Conservation (phyloP, 2,888 invertebrate species). For the Drosophila prostipennis region DNA sequence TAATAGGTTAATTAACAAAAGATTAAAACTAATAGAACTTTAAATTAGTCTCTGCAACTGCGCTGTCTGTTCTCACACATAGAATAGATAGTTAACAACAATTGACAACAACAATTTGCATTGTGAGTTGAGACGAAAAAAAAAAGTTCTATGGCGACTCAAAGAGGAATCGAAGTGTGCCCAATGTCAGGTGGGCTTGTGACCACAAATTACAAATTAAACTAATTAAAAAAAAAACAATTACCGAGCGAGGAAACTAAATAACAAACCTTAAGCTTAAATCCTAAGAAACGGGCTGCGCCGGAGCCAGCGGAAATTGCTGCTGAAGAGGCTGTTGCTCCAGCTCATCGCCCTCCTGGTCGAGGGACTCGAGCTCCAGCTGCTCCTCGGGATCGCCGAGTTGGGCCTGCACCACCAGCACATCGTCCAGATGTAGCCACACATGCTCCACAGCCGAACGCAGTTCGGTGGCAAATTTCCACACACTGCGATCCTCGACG, state of each 20-base stretch:
- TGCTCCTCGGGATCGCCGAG: slow-evolving; percentile 19
- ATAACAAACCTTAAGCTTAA: not conserved
- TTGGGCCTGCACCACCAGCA: slow-evolving; percentile 16
- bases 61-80: no score
- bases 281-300: not conserved
- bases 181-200: no score
- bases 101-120: no score
- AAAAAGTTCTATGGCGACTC: no score
- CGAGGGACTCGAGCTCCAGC: slow-evolving; percentile 31
- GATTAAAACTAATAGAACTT: not conserved
- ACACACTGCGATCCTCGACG: slow-evolving; percentile 57
- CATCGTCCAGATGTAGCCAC: slow-evolving; percentile 58
- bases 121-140: no score
- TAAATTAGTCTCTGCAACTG: no score
- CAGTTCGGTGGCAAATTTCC: slow-evolving; percentile 58
- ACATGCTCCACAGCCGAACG: slow-evolving; percentile 52
- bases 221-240: no score
- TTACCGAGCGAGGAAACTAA: not conserved
- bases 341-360: slow-evolving; percentile 37
- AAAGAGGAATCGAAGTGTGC: no score
- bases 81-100: no score
- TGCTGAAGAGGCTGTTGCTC: slow-evolving; percentile 45
- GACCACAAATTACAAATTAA: no score
- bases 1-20: not conserved
- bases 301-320: slow-evolving; percentile 8